A percentile compares a stretch with the other conserved stretches of the same genome.
These are phyloP conservation scores for Urocynchramus pylzowi DNA, from an alignment of 2,113 vertebrate species.

Conservation along the genomic window DNA sequence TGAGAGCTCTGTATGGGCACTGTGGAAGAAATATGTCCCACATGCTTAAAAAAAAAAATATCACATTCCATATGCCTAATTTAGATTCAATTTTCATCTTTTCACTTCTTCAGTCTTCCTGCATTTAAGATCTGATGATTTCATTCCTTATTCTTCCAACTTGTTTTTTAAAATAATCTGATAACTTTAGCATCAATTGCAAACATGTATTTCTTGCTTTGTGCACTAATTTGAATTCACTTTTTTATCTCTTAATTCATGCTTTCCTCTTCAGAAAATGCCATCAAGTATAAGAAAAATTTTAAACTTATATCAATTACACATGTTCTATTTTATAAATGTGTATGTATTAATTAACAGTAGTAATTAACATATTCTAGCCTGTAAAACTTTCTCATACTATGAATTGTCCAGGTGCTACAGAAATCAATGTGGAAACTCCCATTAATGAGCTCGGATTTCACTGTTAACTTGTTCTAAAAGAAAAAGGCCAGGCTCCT, in stretches of 20 bases:
- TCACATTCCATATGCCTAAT: not conserved
- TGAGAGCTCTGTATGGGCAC: not conserved
- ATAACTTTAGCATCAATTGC: not conserved
- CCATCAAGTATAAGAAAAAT: not conserved
- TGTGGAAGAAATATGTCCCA: not conserved
- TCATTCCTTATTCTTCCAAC: not conserved
- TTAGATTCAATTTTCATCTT: not conserved
- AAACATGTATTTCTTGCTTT: not conserved
- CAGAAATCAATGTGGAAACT: not conserved
- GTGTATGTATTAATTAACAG: not conserved
- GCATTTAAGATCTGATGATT: not conserved
- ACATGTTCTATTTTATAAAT: conserved; percentile 24
- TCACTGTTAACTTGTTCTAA: not conserved
- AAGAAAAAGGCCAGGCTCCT: not conserved
- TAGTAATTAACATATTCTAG: not conserved
- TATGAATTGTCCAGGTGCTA: not conserved
- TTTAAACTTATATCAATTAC: not conserved
- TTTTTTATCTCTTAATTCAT: conserved; percentile 55
- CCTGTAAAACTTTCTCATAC: not conserved
- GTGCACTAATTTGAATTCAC: conserved; percentile 19
- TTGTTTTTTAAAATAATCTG: not conserved
- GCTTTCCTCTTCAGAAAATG: conserved; percentile 63
- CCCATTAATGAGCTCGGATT: not conserved
- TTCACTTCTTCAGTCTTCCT: not conserved
- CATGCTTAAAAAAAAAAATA: not conserved